These are phyloP conservation scores for Scophthalmus maximus DNA, from an alignment of 2,113 vertebrate genomes.

Conservation along the genomic window DNA sequence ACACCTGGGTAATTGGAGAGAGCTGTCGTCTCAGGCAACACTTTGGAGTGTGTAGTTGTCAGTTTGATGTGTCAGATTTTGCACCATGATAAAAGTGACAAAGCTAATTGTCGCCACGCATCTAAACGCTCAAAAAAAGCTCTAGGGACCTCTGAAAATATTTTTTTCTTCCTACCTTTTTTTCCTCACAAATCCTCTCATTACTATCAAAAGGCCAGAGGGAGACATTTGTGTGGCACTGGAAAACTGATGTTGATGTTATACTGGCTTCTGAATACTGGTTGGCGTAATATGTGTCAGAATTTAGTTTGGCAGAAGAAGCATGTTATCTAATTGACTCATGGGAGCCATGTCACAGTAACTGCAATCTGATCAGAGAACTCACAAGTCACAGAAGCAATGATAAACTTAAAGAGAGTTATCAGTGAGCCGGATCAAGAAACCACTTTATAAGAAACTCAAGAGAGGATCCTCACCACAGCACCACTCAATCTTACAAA, in stretches of 20 bases:
- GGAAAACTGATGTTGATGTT: conserved; percentile 37
- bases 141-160: conserved; percentile 21
- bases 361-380: conserved; percentile 26
- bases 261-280: neutral
- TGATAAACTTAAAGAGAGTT: conserved; percentile 12
- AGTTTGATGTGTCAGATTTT: conserved; percentile 40
- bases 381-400: conserved; percentile 1
- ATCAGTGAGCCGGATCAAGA: neutral
- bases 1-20: conserved; percentile 58
- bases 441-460: neutral
- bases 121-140: conserved; percentile 11
- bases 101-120: conserved; percentile 56
- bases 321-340: neutral
- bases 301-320: conserved; percentile 17
- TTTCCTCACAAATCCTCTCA: conserved; percentile 24
- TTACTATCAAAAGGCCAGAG: conserved; percentile 52
- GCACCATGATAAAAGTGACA: conserved; percentile 50
- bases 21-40: conserved; percentile 40
- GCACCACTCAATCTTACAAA: conserved; percentile 19
- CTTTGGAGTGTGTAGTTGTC: conserved; percentile 22
- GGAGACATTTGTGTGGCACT: conserved; percentile 29
- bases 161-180: conserved; percentile 1
- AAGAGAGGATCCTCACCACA: neutral
- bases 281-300: neutral
- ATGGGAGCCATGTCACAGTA: neutral